phyloP scores from a whole-genome alignment of 2,113 vertebrate species.

The Dromaius novaehollandiae region DNA sequence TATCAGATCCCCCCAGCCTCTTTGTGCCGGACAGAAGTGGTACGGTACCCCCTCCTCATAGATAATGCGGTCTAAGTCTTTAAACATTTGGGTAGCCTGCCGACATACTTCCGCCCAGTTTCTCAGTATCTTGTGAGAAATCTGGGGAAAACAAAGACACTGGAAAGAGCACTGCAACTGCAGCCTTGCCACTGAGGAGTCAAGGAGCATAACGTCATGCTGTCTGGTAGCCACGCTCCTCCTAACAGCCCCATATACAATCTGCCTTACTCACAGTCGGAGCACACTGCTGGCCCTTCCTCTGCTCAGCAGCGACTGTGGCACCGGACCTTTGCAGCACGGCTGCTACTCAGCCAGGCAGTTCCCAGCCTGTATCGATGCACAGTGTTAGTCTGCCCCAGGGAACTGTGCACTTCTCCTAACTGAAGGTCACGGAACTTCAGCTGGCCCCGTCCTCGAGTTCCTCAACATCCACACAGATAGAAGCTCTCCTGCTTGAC shows the following conservation, averaged over 20 bases:
- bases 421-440: background rate
- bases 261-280: background rate
- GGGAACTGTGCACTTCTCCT: background rate
- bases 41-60: too few species aligned
- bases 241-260: background rate
- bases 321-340: rapidly evolving
- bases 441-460: background rate
- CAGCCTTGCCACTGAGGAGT: background rate
- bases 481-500: rapidly evolving
- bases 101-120: background rate
- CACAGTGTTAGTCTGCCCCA: background rate
- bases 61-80: background rate
- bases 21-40: too few species aligned
- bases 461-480: background rate
- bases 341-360: background rate
- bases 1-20: too few species aligned
- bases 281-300: rapidly evolving
- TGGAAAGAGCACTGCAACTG: background rate
- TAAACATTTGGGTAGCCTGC: background rate
- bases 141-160: background rate
- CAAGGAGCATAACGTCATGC: background rate
- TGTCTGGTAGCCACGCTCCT: background rate
- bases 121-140: background rate
- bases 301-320: too few species aligned
- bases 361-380: rapidly evolving